phyloP scores from a whole-genome alignment of 2,113 vertebrate species.

The Willisornis vidua region DNA sequence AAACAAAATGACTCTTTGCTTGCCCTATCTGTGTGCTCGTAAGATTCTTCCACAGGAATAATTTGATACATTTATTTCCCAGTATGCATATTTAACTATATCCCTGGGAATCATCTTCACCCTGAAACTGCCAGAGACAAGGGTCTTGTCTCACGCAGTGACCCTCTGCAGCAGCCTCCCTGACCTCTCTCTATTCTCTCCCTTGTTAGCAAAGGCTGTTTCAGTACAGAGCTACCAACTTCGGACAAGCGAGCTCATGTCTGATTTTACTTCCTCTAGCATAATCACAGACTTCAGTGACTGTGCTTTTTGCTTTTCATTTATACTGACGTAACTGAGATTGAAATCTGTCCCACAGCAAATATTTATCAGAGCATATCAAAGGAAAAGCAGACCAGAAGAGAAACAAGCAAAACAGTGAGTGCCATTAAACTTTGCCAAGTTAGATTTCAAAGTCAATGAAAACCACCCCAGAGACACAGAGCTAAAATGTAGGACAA shows the following conservation, averaged over 20 bases:
- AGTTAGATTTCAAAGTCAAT: slow-evolving; percentile 34
- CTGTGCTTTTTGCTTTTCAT: background rate
- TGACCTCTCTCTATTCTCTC: background rate
- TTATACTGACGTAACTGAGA: slow-evolving; percentile 10
- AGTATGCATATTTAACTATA: background rate
- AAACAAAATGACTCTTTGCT: background rate
- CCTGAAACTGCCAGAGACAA: background rate
- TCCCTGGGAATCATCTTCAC: background rate
- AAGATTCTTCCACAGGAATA: background rate
- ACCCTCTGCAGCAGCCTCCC: background rate
- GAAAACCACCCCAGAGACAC: background rate
- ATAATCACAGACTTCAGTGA: background rate
- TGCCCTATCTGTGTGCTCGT: background rate
- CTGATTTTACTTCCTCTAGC: background rate
- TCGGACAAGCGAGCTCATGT: background rate
- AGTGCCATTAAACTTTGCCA: slow-evolving; percentile 20
- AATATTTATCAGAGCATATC: slow-evolving; percentile 38
- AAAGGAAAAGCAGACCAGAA: slow-evolving; percentile 31
- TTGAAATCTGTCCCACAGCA: slow-evolving; percentile 36
- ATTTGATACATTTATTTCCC: background rate
- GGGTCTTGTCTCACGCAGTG: background rate
- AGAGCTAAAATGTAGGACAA: slow-evolving; percentile 3
- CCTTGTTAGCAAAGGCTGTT: background rate
- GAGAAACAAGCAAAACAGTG: slow-evolving; percentile 1
- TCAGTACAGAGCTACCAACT: background rate